These are phyloP conservation scores for Chanos chanos DNA, from an alignment of 2,797 vertebrate genomes.

Conservation along the genomic window DNA sequence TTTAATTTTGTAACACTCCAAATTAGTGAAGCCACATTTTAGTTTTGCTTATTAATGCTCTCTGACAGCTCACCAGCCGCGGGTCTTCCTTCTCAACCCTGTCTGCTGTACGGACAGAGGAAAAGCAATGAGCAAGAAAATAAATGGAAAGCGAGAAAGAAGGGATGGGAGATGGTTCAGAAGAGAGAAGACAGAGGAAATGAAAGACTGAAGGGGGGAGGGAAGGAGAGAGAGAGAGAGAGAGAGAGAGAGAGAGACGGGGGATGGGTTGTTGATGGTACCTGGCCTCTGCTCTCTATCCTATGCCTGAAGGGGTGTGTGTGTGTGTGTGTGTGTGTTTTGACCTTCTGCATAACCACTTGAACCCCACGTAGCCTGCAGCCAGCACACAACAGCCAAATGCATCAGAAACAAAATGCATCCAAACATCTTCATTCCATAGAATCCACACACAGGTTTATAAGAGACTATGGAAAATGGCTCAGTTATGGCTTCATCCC, in stretches of 20 bases:
- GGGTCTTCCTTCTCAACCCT: too few relatives aligned
- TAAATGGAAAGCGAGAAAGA: background rate
- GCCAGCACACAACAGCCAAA: slow-evolving; percentile 31
- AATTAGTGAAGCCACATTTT: slow-evolving; percentile 7
- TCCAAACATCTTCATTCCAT: slow-evolving; percentile 45
- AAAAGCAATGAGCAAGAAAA: background rate
- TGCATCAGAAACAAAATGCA: slow-evolving; percentile 34
- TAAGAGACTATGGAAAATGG: slow-evolving; percentile 30
- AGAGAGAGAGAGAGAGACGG: background rate
- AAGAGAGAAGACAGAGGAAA: background rate
- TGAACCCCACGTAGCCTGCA: slow-evolving; percentile 37
- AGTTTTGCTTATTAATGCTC: slow-evolving; percentile 1
- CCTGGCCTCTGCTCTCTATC: slow-evolving; percentile 27
- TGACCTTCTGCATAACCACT: slow-evolving; percentile 36
- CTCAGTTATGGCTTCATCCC: slow-evolving; percentile 37
- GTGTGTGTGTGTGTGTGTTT: slow-evolving; percentile 19
- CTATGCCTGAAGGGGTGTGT: slow-evolving; percentile 12
- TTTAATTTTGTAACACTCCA: slow-evolving; percentile 6
- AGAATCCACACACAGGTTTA: slow-evolving; percentile 36
- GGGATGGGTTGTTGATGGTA: slow-evolving; percentile 17
- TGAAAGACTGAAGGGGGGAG: background rate
- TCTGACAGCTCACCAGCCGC: background rate
- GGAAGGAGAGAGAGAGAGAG: too few relatives aligned
- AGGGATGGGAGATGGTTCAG: background rate
- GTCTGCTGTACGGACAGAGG: too few relatives aligned